Conservation (phyloP, 2,888 invertebrate genomes). For the Dryobotodes eremita region DNA sequence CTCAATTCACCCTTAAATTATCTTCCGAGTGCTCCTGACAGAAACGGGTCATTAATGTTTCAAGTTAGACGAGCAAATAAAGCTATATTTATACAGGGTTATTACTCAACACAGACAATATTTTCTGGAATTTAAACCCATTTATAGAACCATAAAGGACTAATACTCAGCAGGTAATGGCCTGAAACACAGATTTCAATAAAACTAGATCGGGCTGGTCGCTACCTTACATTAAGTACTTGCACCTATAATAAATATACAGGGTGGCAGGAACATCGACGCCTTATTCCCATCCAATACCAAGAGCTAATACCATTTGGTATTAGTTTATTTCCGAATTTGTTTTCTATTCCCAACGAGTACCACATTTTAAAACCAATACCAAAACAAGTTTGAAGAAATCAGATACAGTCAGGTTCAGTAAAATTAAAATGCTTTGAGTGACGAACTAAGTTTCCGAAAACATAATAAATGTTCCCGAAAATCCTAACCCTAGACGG, state of each 20-base stretch:
- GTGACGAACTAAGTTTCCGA: too few species aligned
- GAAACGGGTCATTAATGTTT: conserved; percentile 30
- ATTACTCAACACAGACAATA: background rate
- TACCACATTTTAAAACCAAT: too few species aligned
- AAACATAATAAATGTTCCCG: too few species aligned
- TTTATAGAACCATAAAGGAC: background rate
- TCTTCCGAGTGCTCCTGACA: conserved; percentile 15
- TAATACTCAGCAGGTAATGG: conserved; percentile 3
- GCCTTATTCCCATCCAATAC: too few species aligned
- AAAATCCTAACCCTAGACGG: too few species aligned
- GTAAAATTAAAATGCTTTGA: too few species aligned
- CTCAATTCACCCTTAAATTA: conserved; percentile 27
- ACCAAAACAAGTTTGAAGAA: too few species aligned
- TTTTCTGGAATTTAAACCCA: background rate
- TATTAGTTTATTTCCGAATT: too few species aligned
- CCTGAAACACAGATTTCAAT: background rate
- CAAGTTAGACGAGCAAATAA: conserved; percentile 8
- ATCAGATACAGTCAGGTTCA: too few species aligned
- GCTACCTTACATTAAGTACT: background rate
- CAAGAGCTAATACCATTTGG: too few species aligned
- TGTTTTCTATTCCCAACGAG: too few species aligned
- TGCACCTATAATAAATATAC: background rate
- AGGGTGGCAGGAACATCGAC: too few species aligned
- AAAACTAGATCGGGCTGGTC: background rate
- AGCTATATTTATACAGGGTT: background rate